phyloP scores from a whole-genome alignment of 2,113 vertebrate genomes.

The Porphyrio hochstetteri region DNA sequence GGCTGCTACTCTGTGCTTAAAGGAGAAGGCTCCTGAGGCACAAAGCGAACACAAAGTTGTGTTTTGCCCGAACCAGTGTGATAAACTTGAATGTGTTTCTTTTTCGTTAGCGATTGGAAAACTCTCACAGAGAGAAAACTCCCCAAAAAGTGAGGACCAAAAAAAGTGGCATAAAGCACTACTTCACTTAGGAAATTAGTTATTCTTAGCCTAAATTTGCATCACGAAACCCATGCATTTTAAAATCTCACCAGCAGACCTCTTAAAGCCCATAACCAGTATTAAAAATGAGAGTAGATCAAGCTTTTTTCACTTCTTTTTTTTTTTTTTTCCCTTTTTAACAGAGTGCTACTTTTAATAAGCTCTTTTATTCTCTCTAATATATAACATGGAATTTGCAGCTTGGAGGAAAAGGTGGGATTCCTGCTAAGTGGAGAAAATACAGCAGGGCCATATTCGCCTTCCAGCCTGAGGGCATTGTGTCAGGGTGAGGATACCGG shows the following conservation, averaged over 20 bases:
- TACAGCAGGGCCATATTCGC: not conserved
- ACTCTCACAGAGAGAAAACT: not conserved
- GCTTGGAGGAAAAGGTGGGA: not conserved
- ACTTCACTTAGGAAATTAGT: not conserved
- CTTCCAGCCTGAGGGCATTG: not conserved
- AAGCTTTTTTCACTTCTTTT: not conserved
- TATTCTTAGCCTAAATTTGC: not conserved
- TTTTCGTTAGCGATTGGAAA: not conserved
- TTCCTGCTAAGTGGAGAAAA: not conserved
- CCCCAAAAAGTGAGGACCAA: not conserved
- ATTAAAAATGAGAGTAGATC: constrained; percentile 3
- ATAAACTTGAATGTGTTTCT: not conserved
- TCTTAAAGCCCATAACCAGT: not conserved
- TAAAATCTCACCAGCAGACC: not conserved
- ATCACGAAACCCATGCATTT: not conserved
- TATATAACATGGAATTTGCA: not conserved
- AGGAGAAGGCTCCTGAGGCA: not conserved
- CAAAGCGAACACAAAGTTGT: not conserved
- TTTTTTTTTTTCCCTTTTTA: not conserved
- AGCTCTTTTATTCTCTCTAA: not conserved
- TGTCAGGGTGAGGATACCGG: not conserved
- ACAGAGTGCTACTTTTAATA: not conserved
- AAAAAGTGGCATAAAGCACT: not conserved
- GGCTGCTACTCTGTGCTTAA: not conserved
- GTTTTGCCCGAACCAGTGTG: not conserved